A percentile compares a stretch with the other conserved stretches of the same genome.
Conservation (phyloP, 2,888 invertebrate genomes). For the Dyspetes luteomarginatus region DNA sequence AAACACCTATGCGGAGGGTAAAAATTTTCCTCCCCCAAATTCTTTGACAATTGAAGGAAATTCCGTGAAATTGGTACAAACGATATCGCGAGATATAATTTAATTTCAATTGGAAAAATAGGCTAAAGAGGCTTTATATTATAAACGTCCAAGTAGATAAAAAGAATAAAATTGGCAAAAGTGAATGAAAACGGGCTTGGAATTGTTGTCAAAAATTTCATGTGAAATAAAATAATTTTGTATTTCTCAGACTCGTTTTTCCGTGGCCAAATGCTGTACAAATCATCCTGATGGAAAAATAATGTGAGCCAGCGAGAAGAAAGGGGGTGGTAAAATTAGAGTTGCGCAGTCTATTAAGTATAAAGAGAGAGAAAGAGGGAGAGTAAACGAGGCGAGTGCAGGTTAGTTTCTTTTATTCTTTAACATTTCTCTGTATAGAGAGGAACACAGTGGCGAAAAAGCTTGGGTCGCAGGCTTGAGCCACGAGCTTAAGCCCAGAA, state of each 20-base stretch:
- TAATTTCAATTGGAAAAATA: too few relatives aligned
- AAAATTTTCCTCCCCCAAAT: too few relatives aligned
- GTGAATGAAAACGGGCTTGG: too few relatives aligned
- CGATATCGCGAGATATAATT: too few relatives aligned
- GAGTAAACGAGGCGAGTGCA: neutral
- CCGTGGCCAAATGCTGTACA: too few relatives aligned
- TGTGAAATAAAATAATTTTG: neutral
- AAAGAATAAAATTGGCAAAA: too few relatives aligned
- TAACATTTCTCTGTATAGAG: neutral
- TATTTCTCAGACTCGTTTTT: too few relatives aligned
- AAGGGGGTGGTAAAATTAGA: neutral
- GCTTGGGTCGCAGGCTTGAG: neutral
- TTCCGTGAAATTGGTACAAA: neutral
- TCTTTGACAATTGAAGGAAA: too few relatives aligned
- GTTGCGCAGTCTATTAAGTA: slow-evolving; percentile 5
- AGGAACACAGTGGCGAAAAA: slow-evolving; percentile 12
- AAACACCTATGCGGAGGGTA: too few relatives aligned
- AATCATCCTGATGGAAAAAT: neutral
- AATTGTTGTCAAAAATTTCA: too few relatives aligned
- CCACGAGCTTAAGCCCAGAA: slow-evolving; percentile 4
- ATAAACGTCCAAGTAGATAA: too few relatives aligned
- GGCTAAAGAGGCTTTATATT: too few relatives aligned
- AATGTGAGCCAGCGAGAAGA: neutral
- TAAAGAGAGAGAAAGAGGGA: neutral
- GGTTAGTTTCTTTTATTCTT: neutral